Conservation (phyloP, 2,888 invertebrate species). For the Latheticus oryzae region DNA sequence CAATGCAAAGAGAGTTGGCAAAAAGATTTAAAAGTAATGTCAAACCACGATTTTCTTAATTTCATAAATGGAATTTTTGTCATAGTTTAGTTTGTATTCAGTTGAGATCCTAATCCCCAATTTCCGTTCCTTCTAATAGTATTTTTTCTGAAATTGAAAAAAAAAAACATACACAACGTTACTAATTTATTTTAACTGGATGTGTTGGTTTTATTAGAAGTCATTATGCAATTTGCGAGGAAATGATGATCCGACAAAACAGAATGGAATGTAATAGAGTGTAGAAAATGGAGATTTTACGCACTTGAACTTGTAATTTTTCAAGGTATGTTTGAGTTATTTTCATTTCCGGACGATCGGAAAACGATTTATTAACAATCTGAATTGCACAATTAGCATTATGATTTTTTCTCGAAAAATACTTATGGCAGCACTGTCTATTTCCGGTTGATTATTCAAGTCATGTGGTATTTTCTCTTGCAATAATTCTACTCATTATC, state of each 20-base stretch:
- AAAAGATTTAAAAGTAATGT: slow-evolving; percentile 50
- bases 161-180: neutral
- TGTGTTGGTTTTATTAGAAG: neutral
- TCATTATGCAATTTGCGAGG: neutral
- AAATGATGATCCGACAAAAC: slow-evolving; percentile 2
- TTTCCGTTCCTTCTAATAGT: neutral
- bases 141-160: neutral
- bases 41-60: slow-evolving; percentile 25
- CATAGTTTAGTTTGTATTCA: neutral
- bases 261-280: no score
- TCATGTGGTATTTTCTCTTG: no score
- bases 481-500: no score
- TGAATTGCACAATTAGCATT: no score
- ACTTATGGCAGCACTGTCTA: no score
- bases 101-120: neutral
- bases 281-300: no score
- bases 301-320: neutral
- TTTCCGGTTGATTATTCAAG: no score
- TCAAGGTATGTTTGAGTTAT: neutral
- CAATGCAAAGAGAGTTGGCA: slow-evolving; percentile 66
- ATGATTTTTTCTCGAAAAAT: no score
- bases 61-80: no score
- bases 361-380: no score
- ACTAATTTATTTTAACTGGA: neutral
- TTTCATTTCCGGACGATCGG: no score